Percentiles rank a stretch among this genome's conserved stretches.
Conservation (phyloP, 2,113 vertebrate species). For the Mastomys natalensis region DNA sequence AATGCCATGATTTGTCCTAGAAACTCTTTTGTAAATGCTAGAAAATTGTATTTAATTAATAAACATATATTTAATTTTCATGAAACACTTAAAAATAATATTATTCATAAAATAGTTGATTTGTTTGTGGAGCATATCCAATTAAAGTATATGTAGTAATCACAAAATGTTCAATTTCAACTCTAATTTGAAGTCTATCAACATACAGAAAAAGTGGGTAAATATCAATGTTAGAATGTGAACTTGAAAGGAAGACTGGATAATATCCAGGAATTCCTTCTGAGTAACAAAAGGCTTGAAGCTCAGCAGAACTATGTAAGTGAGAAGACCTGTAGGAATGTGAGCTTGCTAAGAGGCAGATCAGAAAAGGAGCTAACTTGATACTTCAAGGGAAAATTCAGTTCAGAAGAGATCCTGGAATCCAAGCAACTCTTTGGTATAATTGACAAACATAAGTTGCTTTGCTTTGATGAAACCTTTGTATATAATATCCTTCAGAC, state of each 20-base stretch:
- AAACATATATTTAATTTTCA: conserved; percentile 6
- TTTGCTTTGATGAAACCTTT: background rate
- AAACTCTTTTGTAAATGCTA: background rate
- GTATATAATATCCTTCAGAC: background rate
- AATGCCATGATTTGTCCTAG: background rate
- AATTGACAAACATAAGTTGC: background rate
- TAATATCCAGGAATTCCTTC: background rate
- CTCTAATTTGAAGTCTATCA: background rate
- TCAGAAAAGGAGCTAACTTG: background rate
- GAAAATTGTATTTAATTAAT: background rate
- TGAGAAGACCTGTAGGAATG: background rate
- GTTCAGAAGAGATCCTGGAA: background rate
- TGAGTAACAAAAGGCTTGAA: background rate
- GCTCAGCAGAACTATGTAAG: background rate
- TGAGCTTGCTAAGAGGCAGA: background rate
- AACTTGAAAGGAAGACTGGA: background rate
- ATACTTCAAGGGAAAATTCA: background rate
- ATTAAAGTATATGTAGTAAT: background rate
- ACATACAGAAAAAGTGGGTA: background rate
- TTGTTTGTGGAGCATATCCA: background rate
- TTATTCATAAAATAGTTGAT: background rate
- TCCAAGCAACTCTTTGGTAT: background rate
- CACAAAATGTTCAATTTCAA: background rate
- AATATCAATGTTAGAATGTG: background rate
- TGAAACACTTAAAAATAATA: background rate